phyloP scores from a whole-genome alignment of 1,140 invertebrate genomes.

The Nasonia longicornis region DNA sequence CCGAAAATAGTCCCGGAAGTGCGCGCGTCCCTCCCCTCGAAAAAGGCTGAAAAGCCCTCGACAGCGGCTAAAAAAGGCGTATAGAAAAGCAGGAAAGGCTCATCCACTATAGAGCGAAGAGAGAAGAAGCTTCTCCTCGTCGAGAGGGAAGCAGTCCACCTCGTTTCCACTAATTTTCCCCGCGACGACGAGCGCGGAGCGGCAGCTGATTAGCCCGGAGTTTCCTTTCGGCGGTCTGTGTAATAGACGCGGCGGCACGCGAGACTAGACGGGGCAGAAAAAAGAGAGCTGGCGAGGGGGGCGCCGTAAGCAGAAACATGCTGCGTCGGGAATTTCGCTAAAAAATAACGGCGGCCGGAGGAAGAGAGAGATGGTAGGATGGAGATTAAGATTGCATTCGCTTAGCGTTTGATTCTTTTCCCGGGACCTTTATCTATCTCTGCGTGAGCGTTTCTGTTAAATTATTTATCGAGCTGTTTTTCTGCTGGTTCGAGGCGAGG shows the following conservation, averaged over 20 bases:
- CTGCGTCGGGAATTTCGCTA: conserved; percentile 3
- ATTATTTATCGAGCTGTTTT: conserved; percentile 25
- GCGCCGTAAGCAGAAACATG: conserved; percentile 2
- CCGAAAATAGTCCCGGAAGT: too few relatives aligned
- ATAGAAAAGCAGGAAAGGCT: too few relatives aligned
- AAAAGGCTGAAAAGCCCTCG: too few relatives aligned
- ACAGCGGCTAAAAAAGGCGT: too few relatives aligned
- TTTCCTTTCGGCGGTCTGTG: neutral
- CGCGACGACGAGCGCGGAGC: neutral
- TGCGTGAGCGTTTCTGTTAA: conserved; percentile 12
- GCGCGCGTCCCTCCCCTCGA: too few relatives aligned
- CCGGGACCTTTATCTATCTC: neutral
- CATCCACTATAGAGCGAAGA: neutral
- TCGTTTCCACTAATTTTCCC: conserved; percentile 27
- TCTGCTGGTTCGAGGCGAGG: neutral
- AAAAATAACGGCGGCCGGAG: neutral
- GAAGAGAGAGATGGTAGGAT: conserved; percentile 5
- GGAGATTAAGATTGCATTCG: conserved; percentile 34
- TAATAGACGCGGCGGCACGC: neutral
- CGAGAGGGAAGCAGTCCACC: neutral
- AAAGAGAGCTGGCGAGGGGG: neutral
- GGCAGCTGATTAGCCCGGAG: neutral
- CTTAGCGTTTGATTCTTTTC: conserved; percentile 31
- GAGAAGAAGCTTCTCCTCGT: neutral
- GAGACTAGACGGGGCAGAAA: neutral